Evolutionary conservation across 2,113 vertebrate genomes (phyloP).

Genomic region (Cyprinodon tularosa): DNA sequence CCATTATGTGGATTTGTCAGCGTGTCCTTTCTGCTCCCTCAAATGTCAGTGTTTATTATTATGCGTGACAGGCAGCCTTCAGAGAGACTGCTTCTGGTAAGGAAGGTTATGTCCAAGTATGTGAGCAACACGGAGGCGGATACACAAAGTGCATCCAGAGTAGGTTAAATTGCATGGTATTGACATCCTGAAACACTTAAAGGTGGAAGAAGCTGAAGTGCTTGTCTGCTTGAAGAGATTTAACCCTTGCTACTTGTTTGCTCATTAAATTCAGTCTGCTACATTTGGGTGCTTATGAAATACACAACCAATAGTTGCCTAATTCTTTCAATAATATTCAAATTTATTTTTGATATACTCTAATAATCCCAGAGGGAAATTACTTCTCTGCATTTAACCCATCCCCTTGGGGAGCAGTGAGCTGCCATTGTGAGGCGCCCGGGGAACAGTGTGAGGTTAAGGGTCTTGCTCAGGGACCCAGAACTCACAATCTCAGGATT

Average conservation of each 20-base stretch:
- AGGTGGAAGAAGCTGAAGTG: slow-evolving; percentile 12
- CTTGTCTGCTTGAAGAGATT: slow-evolving; percentile 32
- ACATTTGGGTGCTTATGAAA: slow-evolving; percentile 45
- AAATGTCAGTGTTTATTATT: slow-evolving; percentile 72
- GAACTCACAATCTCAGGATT: too few species aligned
- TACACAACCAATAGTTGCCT: too few species aligned
- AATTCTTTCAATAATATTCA: too few species aligned
- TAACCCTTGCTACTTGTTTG: slow-evolving; percentile 49
- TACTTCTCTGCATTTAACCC: too few species aligned
- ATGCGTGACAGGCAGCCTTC: slow-evolving; percentile 61
- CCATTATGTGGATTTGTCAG: slow-evolving; percentile 63
- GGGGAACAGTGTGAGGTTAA: too few species aligned
- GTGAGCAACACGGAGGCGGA: slow-evolving; percentile 2
- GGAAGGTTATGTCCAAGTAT: slow-evolving; percentile 13
- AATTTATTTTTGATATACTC: too few species aligned
- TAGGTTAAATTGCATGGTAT: slow-evolving; percentile 37
- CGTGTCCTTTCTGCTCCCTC: slow-evolving; percentile 50
- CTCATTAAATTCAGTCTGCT: slow-evolving; percentile 50
- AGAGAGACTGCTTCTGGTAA: slow-evolving; percentile 43
- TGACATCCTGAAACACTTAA: slow-evolving; percentile 28
- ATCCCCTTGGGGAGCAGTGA: too few species aligned
- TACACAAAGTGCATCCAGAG: slow-evolving; percentile 18
- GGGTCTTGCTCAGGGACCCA: too few species aligned
- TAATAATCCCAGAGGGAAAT: too few species aligned
- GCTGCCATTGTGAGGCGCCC: too few species aligned